Base-by-base conservation (phyloP, 1,140 invertebrate species). In the Brachystomella parvula region DNA sequence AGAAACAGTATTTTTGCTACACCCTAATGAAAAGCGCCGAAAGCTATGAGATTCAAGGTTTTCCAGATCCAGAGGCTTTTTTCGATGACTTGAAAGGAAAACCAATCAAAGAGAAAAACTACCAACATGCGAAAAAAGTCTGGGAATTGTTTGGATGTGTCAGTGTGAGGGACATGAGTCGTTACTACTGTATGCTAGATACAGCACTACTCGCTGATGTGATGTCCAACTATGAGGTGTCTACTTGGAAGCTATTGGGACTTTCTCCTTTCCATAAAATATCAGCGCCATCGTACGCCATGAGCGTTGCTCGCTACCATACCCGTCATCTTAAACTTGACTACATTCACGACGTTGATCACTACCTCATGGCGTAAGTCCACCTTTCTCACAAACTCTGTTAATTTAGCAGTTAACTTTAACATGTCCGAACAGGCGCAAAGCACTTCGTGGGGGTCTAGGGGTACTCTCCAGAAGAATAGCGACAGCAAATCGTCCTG, bases 361-460 rank as follows among this genome's bases (percentile, higher is more conserved):
- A 53, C 24, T 53, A 53, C 49, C 24, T 53, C 15, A 53, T 53
- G 49, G 49, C 15, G 49, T 53, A 53, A 53, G 49, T 26, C n/a
- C n/a, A n/a, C n/a, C n/a, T 53, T 53, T 15, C 6, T 39, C 35
- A 39, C 19, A 39, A 39, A 6, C 6, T 39, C 19, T 39, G 6
- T 9, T 39, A 9, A 9, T 39, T 39, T 39, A 39, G 19, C 35
- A 39, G 6, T 39, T 53, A 26, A n/a, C n/a, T 53, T 53, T 53
- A 15, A 53, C 24, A 15, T 53, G 6, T 53, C n/a, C n/a, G n/a
- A n/a, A n/a, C n/a, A 53, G 49, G 12, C 9, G 21, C 12, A 12
- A 53, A 26, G 9, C 49, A 53, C 9, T 53, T 24, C 12, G 49
- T 17, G 49, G 49, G 6, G 49, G 49, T 6, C 6, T 53, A 26